Evolutionary conservation across 2,888 invertebrate genomes (phyloP), one percentile per base, ranked within the genome.

Genomic region (Luffia ferchaultella): DNA sequence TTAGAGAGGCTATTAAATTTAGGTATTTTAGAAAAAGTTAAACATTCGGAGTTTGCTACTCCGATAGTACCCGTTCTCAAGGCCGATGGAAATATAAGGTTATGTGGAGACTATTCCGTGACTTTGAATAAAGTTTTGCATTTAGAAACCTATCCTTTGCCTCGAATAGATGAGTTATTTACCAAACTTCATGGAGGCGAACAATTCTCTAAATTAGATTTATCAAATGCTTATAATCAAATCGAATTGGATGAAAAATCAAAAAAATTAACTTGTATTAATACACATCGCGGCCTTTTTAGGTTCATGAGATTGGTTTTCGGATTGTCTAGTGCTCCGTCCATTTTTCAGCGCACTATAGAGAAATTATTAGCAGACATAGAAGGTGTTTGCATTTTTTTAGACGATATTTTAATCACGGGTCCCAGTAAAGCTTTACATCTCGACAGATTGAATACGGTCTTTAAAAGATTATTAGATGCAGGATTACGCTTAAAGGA

Each of bases 131-230:
- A 43, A 16, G 40, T 20, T 20, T 43, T 41, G 30, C 30, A n/a
- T 16, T 43, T 44, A 3, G 55, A 58, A 12, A 48, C 41, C 18
- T 60, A 61, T 46, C 60, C 60, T 0, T 41, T 62, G 1, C 64
- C 61, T 0, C 55, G 58, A 0, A 59, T 60, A 7, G 60, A 61
- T 2, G 58, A 62, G 3, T 40, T 63, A 3, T 61, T 60, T 52
- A 50, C 60, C 0, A 53, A 46, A 0, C 18, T 61, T n/a, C 52
- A 57, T 15, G 55, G 56, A 1, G 57, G 60, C 0, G 19, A 50
- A n/a, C 3, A 30, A 30, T 48, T 48, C n/a, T 48, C 42, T 9
- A 48, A 42, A 15, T 19, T 48, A 18, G 48, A 48, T 18, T n/a
- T 48, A 2, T 18, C 18, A 15, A 48, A 41, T 18, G 42, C 48